Evolutionary conservation across 2,113 vertebrate species (phyloP).

Genomic region (Isichthys henryi): DNA sequence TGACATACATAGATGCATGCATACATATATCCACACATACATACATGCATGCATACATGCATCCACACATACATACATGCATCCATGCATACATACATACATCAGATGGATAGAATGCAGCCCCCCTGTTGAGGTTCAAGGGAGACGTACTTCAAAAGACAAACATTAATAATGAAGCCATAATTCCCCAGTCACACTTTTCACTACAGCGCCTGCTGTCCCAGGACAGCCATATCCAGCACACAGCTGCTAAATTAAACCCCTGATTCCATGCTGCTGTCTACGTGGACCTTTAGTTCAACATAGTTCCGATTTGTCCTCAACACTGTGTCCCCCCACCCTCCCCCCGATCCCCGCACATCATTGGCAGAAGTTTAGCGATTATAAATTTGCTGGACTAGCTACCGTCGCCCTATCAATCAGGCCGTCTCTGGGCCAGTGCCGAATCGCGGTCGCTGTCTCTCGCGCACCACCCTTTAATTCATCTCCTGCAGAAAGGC

Average conservation of each 20-base stretch:
- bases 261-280: slow-evolving; percentile 53
- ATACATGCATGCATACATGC: background rate
- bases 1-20: background rate
- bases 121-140: slow-evolving; percentile 33
- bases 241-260: slow-evolving; percentile 59
- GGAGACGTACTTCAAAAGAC: slow-evolving; percentile 45
- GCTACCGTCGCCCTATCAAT: slow-evolving; percentile 57
- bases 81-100: background rate
- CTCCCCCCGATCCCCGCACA: background rate
- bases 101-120: slow-evolving; percentile 14
- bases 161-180: slow-evolving; percentile 54
- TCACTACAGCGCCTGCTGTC: background rate
- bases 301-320: slow-evolving; percentile 43
- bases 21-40: background rate
- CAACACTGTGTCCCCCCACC: background rate
- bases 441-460: slow-evolving; percentile 35
- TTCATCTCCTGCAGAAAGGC: slow-evolving; percentile 47
- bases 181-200: slow-evolving; percentile 44
- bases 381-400: slow-evolving; percentile 48
- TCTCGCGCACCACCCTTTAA: slow-evolving; percentile 43
- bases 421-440: slow-evolving; percentile 43
- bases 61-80: background rate
- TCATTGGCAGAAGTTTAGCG: slow-evolving; percentile 48
- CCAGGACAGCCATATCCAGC: slow-evolving; percentile 52
- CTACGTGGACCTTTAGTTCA: slow-evolving; percentile 56